A percentile compares a stretch with the other conserved stretches of the same genome.
phyloP scores from a whole-genome alignment of 2,888 invertebrate species.

The Diloba caeruleocephala region DNA sequence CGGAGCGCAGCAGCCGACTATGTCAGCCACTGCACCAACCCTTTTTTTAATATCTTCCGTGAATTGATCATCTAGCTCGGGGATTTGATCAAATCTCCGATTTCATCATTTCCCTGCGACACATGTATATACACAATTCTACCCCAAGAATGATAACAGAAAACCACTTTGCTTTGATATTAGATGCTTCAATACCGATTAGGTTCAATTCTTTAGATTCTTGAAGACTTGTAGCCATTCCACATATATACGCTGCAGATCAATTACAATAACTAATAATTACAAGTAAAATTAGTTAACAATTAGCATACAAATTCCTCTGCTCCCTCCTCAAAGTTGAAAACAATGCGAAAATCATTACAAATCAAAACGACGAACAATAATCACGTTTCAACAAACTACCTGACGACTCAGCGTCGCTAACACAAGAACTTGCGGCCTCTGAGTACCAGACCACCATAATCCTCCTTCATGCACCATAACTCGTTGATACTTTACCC shows the following conservation, averaged over 20 bases:
- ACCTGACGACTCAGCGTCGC: constrained; percentile 47
- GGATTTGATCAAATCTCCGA: no score
- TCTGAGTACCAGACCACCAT: constrained; percentile 51
- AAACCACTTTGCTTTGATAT: no score
- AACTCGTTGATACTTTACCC: constrained; percentile 2
- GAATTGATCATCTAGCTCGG: no score
- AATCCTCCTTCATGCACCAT: neutral
- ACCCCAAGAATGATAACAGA: no score
- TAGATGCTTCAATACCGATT: no score
- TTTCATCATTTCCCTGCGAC: no score
- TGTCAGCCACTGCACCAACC: no score
- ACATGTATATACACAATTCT: no score
- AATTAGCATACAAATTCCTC: constrained; percentile 42
- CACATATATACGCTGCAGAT: neutral
- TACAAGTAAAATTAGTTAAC: constrained; percentile 8
- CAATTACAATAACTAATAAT: neutral
- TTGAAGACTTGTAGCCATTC: no score
- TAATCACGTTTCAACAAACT: constrained; percentile 54
- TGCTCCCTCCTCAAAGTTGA: constrained; percentile 5
- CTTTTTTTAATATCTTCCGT: no score
- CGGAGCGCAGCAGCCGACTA: no score
- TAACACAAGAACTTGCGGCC: constrained; percentile 55
- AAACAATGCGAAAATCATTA: constrained; percentile 55
- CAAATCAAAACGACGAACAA: constrained; percentile 53
- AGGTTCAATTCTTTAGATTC: no score